These are phyloP conservation scores for Nicator chloris DNA, from an alignment of 2,113 vertebrate genomes.

Conservation along the genomic window DNA sequence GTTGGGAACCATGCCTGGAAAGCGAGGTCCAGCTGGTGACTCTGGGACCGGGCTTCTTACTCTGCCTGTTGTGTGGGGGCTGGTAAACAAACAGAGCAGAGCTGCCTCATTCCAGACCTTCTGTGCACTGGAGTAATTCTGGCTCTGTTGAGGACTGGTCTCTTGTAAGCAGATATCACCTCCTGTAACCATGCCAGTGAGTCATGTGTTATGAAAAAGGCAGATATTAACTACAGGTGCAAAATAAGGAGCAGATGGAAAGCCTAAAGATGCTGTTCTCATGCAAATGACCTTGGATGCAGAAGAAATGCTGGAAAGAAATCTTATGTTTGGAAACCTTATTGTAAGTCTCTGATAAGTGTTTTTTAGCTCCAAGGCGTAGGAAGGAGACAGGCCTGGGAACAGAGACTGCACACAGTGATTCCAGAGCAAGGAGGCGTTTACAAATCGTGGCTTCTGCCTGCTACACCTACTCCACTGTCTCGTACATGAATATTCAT, in stretches of 20 bases:
- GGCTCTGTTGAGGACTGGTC: neutral
- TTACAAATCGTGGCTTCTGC: slow-evolving; percentile 49
- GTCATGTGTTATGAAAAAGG: slow-evolving; percentile 27
- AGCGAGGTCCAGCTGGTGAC: neutral
- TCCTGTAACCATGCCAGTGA: neutral
- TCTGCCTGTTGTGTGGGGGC: neutral
- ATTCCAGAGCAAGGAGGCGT: slow-evolving; percentile 24
- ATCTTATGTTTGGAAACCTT: neutral
- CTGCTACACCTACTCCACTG: slow-evolving; percentile 38
- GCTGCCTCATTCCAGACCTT: neutral
- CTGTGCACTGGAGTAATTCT: neutral
- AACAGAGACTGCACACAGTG: slow-evolving; percentile 42
- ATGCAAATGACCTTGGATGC: slow-evolving; percentile 22
- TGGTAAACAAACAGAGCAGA: neutral
- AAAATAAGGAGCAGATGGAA: slow-evolving; percentile 48
- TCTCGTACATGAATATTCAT: neutral
- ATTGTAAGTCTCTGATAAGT: slow-evolving; percentile 26
- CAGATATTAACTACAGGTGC: slow-evolving; percentile 47
- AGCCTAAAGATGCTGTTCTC: neutral
- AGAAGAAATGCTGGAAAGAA: slow-evolving; percentile 3
- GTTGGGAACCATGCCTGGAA: neutral
- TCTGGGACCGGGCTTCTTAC: neutral
- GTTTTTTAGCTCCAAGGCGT: slow-evolving; percentile 27
- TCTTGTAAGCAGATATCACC: slow-evolving; percentile 27
- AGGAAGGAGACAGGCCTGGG: slow-evolving; percentile 48